Evolutionary conservation across 2,888 invertebrate genomes (phyloP).

Genomic region (Himalopsyche kuldschensis): DNA sequence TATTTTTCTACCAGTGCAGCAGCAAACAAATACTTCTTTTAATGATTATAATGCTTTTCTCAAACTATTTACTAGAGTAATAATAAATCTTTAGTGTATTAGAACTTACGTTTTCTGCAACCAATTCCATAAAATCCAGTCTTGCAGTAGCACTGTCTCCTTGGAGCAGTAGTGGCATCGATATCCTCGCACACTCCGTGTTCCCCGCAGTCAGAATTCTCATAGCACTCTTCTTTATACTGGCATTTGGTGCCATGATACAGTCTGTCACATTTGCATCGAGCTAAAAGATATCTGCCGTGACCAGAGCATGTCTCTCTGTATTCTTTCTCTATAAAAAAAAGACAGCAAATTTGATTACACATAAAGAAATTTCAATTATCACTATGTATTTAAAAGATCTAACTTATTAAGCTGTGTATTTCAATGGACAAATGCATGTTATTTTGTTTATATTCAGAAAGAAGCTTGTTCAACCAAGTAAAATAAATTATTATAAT

Average conservation of each 20-base stretch:
- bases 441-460: background rate
- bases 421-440: background rate
- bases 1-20: too few species aligned
- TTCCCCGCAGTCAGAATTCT: constrained; percentile 82
- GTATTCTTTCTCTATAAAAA: constrained; percentile 68
- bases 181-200: constrained; percentile 84
- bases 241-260: constrained; percentile 85
- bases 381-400: background rate
- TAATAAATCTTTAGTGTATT: too few species aligned
- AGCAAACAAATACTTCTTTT: too few species aligned
- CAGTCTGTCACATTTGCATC: constrained; percentile 80
- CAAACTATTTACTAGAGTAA: too few species aligned
- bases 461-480: background rate
- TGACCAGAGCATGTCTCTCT: constrained; percentile 84
- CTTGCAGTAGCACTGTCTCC: constrained; percentile 86
- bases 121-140: constrained; percentile 85
- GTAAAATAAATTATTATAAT: background rate
- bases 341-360: constrained; percentile 39
- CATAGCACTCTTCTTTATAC: constrained; percentile 84
- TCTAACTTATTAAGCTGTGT: background rate
- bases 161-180: constrained; percentile 78
- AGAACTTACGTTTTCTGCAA: constrained; percentile 76
- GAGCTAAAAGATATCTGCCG: constrained; percentile 76
- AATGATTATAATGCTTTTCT: background rate
- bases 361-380: background rate